A percentile compares a stretch with the other conserved stretches of the same genome.
These are phyloP conservation scores for Euwallacea fornicatus DNA, from an alignment of 1,140 invertebrate species.

Conservation along the genomic window DNA sequence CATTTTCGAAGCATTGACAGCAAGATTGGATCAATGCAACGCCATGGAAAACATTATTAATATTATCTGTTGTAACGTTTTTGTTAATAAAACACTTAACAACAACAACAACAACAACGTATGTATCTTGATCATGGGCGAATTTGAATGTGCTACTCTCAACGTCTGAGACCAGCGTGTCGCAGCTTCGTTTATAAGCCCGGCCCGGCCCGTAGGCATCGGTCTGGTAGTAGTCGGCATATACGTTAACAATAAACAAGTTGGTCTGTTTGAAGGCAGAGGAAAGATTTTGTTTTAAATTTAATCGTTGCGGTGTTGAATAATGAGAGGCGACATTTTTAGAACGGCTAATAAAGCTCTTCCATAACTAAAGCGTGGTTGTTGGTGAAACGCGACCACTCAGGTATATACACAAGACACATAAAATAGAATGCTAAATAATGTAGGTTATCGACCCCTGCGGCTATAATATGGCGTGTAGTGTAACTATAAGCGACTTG, in stretches of 20 bases:
- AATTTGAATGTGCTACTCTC: no score
- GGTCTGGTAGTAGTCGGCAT: no score
- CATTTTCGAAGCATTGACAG: no score
- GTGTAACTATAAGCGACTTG: constrained; percentile 39
- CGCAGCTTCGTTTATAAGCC: no score
- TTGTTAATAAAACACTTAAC: no score
- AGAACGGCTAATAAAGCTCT: constrained; percentile 52
- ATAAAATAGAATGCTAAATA: constrained; percentile 54
- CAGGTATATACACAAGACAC: constrained; percentile 50
- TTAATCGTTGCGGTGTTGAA: constrained; percentile 17
- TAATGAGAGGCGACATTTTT: constrained; percentile 49
- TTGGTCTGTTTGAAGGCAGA: constrained; percentile 1
- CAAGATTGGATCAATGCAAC: no score
- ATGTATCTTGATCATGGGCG: no score
- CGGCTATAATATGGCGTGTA: constrained; percentile 38
- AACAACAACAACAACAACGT: no score
- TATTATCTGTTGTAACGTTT: no score
- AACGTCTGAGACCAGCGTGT: no score
- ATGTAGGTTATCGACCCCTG: constrained; percentile 53
- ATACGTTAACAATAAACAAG: constrained; percentile 12
- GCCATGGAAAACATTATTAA: no score
- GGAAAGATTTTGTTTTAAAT: constrained; percentile 25
- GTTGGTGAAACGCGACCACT: constrained; percentile 44
- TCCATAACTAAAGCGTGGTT: constrained; percentile 28
- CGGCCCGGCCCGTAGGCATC: no score